phyloP scores from a whole-genome alignment of 2,113 vertebrate species.

The Rattus rattus region DNA sequence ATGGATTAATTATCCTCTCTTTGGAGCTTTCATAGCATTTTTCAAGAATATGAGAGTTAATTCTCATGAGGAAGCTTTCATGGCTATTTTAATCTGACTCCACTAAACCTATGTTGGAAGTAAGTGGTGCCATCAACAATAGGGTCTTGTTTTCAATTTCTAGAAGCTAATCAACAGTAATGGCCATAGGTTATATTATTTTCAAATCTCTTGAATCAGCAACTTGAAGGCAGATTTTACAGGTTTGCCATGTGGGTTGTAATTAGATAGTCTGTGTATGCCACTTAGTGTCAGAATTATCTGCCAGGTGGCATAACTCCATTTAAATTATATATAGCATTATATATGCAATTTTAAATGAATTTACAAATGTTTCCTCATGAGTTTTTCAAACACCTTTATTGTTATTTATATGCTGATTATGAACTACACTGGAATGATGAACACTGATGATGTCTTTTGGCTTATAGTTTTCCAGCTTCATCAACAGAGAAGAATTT shows the following conservation, averaged over 20 bases:
- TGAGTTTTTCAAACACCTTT: not conserved
- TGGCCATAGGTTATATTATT: not conserved
- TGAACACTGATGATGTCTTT: not conserved
- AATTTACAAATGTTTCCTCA: not conserved
- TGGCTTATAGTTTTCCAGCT: not conserved
- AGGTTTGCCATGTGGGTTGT: not conserved
- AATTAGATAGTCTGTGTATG: not conserved
- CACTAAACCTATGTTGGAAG: not conserved
- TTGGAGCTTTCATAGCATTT: not conserved
- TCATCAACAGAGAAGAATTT: not conserved
- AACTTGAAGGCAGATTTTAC: not conserved
- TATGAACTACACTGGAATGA: not conserved
- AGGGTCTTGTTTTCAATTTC: not conserved
- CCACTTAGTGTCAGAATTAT: not conserved
- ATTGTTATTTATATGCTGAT: not conserved
- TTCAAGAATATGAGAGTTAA: not conserved
- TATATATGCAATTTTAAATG: not conserved
- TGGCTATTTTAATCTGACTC: too few relatives aligned
- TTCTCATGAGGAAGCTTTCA: fast-evolving
- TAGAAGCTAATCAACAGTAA: not conserved
- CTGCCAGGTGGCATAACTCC: not conserved
- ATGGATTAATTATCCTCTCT: not conserved
- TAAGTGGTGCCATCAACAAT: not conserved
- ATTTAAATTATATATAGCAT: not conserved
- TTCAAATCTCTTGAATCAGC: not conserved